Conservation (phyloP, 2,888 invertebrate species). For the Thymelicus lineola region DNA sequence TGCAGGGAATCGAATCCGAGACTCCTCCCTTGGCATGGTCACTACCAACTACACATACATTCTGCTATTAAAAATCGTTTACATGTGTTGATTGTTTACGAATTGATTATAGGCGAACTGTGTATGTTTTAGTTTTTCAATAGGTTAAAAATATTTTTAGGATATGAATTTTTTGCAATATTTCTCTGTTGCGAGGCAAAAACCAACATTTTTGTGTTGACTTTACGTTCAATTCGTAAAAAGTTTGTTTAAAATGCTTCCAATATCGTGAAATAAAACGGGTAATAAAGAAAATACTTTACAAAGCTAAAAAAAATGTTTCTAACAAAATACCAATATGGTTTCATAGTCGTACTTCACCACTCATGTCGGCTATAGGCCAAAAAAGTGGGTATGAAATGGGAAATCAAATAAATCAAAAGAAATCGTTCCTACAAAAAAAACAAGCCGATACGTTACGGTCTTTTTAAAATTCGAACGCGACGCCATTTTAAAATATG, state of each 20-base stretch:
- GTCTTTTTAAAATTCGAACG: conserved; percentile 62
- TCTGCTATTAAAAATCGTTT: too few relatives aligned
- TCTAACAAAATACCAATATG: conserved; percentile 21
- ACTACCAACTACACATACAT: too few relatives aligned
- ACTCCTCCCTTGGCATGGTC: too few relatives aligned
- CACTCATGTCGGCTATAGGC: conserved; percentile 7
- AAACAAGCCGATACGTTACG: conserved; percentile 42
- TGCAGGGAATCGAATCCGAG: too few relatives aligned
- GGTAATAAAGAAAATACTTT: conserved; percentile 22
- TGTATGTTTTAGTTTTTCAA: too few relatives aligned
- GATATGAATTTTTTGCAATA: neutral
- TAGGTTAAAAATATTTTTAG: neutral
- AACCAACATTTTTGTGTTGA: neutral
- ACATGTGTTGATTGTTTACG: too few relatives aligned
- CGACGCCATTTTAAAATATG: conserved; percentile 73
- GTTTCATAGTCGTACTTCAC: conserved; percentile 18
- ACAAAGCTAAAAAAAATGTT: conserved; percentile 10
- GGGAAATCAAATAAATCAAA: conserved; percentile 29
- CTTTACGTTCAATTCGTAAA: conserved; percentile 11
- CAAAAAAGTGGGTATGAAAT: conserved; percentile 20
- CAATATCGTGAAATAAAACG: conserved; percentile 14
- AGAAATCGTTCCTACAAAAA: conserved; percentile 22
- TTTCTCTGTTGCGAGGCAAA: neutral
- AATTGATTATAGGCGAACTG: too few relatives aligned
- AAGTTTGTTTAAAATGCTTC: conserved; percentile 12